phyloP scores from a whole-genome alignment of 2,797 vertebrate genomes.

The Spinus pinus region DNA sequence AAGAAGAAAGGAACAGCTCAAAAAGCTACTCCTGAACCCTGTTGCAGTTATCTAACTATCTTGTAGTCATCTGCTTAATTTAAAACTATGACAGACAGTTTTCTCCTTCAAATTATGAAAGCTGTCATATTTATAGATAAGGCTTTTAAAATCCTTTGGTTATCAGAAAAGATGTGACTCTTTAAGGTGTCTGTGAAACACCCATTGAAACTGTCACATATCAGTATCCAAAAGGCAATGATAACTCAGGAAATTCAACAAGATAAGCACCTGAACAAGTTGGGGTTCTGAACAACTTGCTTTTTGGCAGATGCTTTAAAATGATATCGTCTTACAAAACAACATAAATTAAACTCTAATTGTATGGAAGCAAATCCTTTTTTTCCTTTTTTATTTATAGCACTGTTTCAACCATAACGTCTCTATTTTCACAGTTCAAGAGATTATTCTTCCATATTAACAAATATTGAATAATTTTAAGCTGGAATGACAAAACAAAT shows the following conservation, averaged over 20 bases:
- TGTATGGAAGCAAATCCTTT: neutral
- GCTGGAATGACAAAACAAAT: neutral
- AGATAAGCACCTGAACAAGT: neutral
- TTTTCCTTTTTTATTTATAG: neutral
- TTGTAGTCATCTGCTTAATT: neutral
- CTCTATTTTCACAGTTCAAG: neutral
- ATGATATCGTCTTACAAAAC: neutral
- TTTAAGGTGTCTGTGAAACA: neutral
- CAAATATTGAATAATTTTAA: neutral
- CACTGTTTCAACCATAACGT: neutral
- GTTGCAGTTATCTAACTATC: neutral
- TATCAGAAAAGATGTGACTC: neutral
- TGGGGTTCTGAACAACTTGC: neutral
- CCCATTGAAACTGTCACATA: neutral
- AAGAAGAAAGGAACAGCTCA: neutral
- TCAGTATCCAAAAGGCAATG: neutral
- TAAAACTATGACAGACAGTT: neutral
- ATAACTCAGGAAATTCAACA: neutral
- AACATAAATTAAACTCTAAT: neutral
- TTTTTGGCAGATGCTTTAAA: neutral
- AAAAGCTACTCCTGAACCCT: neutral
- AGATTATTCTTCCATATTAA: neutral
- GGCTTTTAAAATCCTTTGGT: neutral
- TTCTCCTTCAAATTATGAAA: neutral
- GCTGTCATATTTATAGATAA: neutral